These are phyloP conservation scores for Trachelus iudaicus DNA, from an alignment of 2,888 invertebrate species.

Conservation along the genomic window DNA sequence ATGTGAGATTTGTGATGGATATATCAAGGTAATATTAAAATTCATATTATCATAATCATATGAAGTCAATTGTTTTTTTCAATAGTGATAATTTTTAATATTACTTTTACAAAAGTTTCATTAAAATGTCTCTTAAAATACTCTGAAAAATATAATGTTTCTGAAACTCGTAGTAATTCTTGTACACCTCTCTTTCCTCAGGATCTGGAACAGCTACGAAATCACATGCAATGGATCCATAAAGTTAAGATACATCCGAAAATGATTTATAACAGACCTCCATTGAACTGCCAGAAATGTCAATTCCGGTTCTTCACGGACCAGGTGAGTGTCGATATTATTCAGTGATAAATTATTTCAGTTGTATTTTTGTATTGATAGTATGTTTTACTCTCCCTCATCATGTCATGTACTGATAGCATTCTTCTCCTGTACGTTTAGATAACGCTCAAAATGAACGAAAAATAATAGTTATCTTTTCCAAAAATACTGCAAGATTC, in stretches of 20 bases:
- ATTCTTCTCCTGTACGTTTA: too few relatives aligned
- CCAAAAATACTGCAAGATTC: too few relatives aligned
- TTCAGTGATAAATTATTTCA: slow-evolving; percentile 1
- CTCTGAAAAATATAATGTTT: not conserved
- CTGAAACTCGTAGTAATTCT: too few relatives aligned
- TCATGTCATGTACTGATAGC: too few relatives aligned
- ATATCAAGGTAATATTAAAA: slow-evolving; percentile 76
- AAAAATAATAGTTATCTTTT: not conserved
- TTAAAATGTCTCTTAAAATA: not conserved
- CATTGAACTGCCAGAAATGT: slow-evolving; percentile 95
- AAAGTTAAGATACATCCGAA: slow-evolving; percentile 96
- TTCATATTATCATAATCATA: not conserved
- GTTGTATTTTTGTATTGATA: not conserved
- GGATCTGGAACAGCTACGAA: slow-evolving; percentile 91
- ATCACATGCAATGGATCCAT: slow-evolving; percentile 98
- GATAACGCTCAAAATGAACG: too few relatives aligned
- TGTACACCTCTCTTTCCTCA: slow-evolving; percentile 32
- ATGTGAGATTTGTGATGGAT: slow-evolving; percentile 97
- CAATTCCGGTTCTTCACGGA: slow-evolving; percentile 97
- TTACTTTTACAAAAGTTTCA: slow-evolving; percentile 1
- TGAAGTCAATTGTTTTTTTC: not conserved
- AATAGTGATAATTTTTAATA: not conserved
- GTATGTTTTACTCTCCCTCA: too few relatives aligned
- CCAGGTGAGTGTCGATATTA: slow-evolving; percentile 55
- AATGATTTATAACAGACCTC: slow-evolving; percentile 95